These are phyloP conservation scores for Alloscopus bannaensis DNA, from an alignment of 2,888 invertebrate genomes.

Conservation along the genomic window DNA sequence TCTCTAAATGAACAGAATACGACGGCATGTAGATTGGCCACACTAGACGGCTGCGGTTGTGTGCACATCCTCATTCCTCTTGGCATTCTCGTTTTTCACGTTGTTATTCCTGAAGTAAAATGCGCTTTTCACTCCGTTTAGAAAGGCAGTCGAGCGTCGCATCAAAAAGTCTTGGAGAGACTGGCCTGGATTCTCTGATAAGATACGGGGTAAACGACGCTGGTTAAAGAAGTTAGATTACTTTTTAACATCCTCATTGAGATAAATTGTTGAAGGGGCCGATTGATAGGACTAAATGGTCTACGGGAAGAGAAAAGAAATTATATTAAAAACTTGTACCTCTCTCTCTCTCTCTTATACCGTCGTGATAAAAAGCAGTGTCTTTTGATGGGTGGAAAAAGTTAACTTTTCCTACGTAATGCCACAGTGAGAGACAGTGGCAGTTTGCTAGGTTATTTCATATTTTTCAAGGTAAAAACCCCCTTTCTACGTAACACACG, in stretches of 20 bases:
- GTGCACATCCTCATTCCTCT: not conserved
- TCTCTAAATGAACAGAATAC: conserved; percentile 11
- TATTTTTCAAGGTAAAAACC: not conserved
- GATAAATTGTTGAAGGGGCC: conserved; percentile 32
- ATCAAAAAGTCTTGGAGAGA: conserved; percentile 16
- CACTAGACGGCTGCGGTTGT: not conserved
- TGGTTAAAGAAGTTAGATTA: conserved; percentile 31
- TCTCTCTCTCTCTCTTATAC: no score
- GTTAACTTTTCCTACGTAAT: no score
- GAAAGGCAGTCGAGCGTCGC: conserved; percentile 29
- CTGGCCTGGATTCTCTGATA: conserved; percentile 30
- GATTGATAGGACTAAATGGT: not conserved
- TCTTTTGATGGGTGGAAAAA: no score
- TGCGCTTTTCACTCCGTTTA: no score
- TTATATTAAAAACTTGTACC: no score
- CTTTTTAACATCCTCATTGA: conserved; percentile 44
- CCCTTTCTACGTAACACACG: not conserved
- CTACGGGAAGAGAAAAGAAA: no score
- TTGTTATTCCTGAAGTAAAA: not conserved
- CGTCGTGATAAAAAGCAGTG: no score
- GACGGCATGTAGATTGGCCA: not conserved
- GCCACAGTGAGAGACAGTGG: conserved; percentile 93
- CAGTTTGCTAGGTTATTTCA: no score
- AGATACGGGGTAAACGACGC: conserved; percentile 35
- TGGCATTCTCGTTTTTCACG: not conserved